A percentile compares a stretch with the other conserved stretches of the same genome.
Evolutionary conservation across 2,113 vertebrate genomes (phyloP).

Genomic region (Pipa parva): DNA sequence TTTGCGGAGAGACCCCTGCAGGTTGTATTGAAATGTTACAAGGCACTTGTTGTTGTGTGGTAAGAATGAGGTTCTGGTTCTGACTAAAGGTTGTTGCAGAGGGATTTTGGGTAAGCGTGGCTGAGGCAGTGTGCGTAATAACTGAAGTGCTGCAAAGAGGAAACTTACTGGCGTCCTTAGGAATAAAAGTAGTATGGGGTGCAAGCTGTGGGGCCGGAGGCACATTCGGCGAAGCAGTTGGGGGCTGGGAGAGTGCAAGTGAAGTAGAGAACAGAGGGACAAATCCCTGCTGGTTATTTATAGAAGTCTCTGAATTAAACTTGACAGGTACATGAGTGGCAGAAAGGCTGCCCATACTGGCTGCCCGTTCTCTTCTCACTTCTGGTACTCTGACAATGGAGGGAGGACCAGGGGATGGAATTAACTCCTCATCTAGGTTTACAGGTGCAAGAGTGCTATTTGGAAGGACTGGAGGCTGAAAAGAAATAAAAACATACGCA

Average conservation of each 20-base stretch:
- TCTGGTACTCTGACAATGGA: conserved; percentile 54
- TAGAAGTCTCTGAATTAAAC: conserved; percentile 50
- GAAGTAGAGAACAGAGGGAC: conserved; percentile 56
- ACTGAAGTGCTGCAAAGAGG: conserved; percentile 59
- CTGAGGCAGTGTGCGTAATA: conserved; percentile 77
- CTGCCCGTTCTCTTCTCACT: conserved; percentile 49
- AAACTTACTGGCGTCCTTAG: conserved; percentile 54
- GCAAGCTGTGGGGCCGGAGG: conserved; percentile 49
- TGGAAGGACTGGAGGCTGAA: conserved; percentile 68
- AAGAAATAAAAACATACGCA: conserved; percentile 29
- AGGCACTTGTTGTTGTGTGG: conserved; percentile 57
- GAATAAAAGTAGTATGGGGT: conserved; percentile 48
- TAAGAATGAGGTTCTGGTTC: conserved; percentile 63
- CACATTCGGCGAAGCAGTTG: conserved; percentile 49
- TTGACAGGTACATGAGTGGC: conserved; percentile 46
- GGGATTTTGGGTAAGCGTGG: conserved; percentile 66
- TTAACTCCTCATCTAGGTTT: conserved; percentile 59
- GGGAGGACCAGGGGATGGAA: conserved; percentile 55
- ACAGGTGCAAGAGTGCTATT: conserved; percentile 54
- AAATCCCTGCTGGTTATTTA: conserved; percentile 55
- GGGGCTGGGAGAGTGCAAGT: conserved; percentile 51
- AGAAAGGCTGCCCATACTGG: conserved; percentile 50
- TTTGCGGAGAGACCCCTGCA: conserved; percentile 43
- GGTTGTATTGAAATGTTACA: conserved; percentile 59
- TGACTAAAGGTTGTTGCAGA: conserved; percentile 78